Conservation (phyloP, 2,888 invertebrate genomes). For the Melinaea menophilus region DNA sequence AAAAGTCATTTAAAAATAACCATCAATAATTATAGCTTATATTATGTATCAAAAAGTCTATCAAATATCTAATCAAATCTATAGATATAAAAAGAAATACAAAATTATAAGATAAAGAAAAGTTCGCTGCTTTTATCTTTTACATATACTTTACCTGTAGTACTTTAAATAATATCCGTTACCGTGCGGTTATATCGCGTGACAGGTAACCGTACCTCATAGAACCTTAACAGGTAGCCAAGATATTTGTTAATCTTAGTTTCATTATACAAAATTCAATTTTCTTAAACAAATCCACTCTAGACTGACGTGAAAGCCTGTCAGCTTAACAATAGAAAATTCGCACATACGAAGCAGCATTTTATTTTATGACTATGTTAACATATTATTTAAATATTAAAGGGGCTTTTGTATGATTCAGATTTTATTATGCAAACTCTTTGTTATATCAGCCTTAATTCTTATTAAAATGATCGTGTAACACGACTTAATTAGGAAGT, state of each 20-base stretch:
- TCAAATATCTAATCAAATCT: no score
- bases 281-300: constrained; percentile 29
- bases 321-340: constrained; percentile 30
- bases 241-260: constrained; percentile 69
- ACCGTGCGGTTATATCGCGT: constrained; percentile 50
- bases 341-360: constrained; percentile 26
- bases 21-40: no score
- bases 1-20: no score
- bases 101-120: no score
- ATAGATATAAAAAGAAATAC: no score
- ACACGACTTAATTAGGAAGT: no score
- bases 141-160: constrained; percentile 10
- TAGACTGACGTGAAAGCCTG: constrained; percentile 25
- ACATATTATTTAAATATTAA: constrained; percentile 23
- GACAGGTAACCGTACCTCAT: constrained; percentile 58
- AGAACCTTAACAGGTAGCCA: constrained; percentile 59
- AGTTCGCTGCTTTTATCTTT: neutral
- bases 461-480: no score
- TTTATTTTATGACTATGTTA: constrained; percentile 28
- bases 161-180: constrained; percentile 7
- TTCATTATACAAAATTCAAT: constrained; percentile 61
- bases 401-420: constrained; percentile 7
- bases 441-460: no score
- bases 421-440: neutral
- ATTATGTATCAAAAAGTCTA: no score